phyloP scores from a whole-genome alignment of 1,140 invertebrate genomes.

The Reticulitermes speratus region DNA sequence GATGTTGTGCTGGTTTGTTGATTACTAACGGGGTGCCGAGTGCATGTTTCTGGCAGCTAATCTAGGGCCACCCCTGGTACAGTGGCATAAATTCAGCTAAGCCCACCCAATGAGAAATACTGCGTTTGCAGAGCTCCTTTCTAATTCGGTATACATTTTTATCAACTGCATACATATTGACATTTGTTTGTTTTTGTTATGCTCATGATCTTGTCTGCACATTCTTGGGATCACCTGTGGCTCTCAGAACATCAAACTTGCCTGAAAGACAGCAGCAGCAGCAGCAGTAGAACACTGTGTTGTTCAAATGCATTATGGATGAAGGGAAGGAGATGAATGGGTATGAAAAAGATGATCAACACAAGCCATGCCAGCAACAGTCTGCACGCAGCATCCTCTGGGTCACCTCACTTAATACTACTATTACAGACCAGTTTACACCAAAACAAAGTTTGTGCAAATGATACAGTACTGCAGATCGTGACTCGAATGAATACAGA shows the following conservation, averaged over 20 bases:
- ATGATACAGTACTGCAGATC: neutral
- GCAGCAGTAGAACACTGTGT: slow-evolving; percentile 3
- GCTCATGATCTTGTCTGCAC: neutral
- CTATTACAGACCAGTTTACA: neutral
- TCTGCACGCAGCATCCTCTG: neutral
- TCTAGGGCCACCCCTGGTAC: too few species aligned
- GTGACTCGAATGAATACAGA: neutral
- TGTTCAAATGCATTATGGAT: neutral
- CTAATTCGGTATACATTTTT: too few species aligned
- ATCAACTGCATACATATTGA: too few species aligned
- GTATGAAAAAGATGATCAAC: neutral
- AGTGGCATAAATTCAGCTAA: too few species aligned
- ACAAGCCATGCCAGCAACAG: neutral
- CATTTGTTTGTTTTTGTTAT: too few species aligned
- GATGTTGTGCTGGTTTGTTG: too few species aligned
- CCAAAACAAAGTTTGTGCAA: neutral
- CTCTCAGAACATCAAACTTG: neutral
- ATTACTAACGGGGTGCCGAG: too few species aligned
- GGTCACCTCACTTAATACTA: neutral
- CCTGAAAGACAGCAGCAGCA: slow-evolving; percentile 6
- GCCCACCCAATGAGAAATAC: too few species aligned
- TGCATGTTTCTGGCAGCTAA: too few species aligned
- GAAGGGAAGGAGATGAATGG: neutral
- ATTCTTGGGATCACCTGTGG: neutral
- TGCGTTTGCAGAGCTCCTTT: too few species aligned